Evolutionary conservation across 1,140 invertebrate genomes (phyloP), one percentile per base, ranked within the genome.

Genomic region (Leptopilina boulardi): DNA sequence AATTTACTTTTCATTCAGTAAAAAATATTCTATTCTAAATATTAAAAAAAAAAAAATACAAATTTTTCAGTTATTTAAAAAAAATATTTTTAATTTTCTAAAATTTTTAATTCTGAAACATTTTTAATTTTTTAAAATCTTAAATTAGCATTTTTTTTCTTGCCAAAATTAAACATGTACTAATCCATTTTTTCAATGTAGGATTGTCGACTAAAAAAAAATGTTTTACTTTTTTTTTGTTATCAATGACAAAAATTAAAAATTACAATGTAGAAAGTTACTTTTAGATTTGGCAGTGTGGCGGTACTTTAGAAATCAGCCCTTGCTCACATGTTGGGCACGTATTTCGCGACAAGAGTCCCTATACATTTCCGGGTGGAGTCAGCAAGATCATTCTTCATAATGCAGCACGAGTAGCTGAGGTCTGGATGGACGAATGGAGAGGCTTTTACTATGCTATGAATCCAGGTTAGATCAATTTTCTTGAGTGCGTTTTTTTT

Each of bases 381-480:
- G 98, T 99, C 83, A 96, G 97, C 86, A 98, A 97, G 91, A 97
- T 98, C 91, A 97, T 99, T 86, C 95, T 99, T 88, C 97, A 99
- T 92, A 99, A 99, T 93, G 97, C 97, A 84, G 97, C 97, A 70
- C 94, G 98, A 84, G 96, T 99, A 82, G 98, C 98, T 85, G 97
- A 98, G 93, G 98, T 99, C 87, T 99, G 98, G 98, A 96, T 99
- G 96, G 98, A 99, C 94, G 96, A 98, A 92, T 99, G 98, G 97
- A 95, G 96, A 92, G 95, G 98, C 92, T 99, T 99, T 94, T 99
- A 98, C 95, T 99, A 98, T 94, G 95, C 96, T 91, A 98, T 98
- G 95, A 98, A 98, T 92, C 97, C 97, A 97, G 97, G 97, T 98
- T 95, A 94, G 94, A 89, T 81, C 85, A 84, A 80, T 80, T 84